These are phyloP conservation scores for Meta bourneti DNA, from an alignment of 2,888 invertebrate genomes.

Conservation along the genomic window DNA sequence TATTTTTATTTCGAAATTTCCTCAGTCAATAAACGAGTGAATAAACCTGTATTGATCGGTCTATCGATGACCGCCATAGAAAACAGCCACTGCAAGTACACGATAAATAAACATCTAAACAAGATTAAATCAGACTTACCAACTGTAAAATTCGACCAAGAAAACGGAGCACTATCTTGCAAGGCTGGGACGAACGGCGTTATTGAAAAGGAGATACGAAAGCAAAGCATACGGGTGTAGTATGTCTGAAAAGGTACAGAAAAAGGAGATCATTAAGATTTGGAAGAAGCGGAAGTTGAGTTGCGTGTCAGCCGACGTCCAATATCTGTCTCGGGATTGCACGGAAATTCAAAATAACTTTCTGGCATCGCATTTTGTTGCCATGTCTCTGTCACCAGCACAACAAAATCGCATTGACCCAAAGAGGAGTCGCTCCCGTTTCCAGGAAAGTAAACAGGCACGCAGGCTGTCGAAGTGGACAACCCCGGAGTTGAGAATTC, in stretches of 20 bases:
- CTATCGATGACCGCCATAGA: too few relatives aligned
- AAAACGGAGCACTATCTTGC: not conserved
- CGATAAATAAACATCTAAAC: not conserved
- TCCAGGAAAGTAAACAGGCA: conserved; percentile 30
- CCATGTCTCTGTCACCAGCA: conserved; percentile 65
- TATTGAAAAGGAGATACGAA: not conserved
- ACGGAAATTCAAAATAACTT: conserved; percentile 38
- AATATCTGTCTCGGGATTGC: conserved; percentile 32
- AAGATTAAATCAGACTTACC: not conserved
- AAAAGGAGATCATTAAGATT: not conserved
- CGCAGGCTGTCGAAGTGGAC: not conserved
- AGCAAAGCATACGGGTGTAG: not conserved
- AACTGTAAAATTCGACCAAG: not conserved
- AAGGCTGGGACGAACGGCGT: not conserved
- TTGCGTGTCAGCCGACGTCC: conserved; percentile 14
- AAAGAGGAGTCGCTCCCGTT: conserved; percentile 9
- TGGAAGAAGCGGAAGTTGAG: conserved; percentile 32
- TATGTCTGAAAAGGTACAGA: not conserved
- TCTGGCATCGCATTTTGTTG: conserved; percentile 48
- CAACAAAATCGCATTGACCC: conserved; percentile 71
- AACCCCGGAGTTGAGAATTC: too few relatives aligned
- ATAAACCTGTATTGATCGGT: too few relatives aligned
- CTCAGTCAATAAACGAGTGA: too few relatives aligned
- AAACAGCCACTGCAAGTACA: too few relatives aligned
- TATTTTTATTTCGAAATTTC: too few relatives aligned